Evolutionary conservation across 2,113 vertebrate species (phyloP), one percentile per base, ranked within the genome.

Genomic region (Xenus cinereus): DNA sequence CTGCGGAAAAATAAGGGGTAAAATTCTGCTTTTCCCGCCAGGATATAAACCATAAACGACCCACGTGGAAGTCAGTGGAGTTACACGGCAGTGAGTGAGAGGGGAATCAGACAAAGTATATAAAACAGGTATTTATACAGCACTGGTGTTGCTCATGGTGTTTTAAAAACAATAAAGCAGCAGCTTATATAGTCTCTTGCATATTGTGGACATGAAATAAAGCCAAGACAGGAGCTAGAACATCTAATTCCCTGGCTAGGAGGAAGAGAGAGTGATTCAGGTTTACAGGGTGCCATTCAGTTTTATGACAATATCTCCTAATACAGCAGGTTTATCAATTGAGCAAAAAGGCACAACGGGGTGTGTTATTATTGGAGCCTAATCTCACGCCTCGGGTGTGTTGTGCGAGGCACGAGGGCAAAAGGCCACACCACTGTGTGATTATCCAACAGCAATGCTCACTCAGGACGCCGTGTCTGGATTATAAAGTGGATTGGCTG

Each of bases 211-310:
- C 89, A 84, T 87, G 96, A 97, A 97, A 96, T 97, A 96, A 96
- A 97, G 92, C 90, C 89, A 69, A 81, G 94, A 77, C 17, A 76
- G 87, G 89, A 92, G 94, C 86, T 62, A 62, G 84, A 95, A 89
- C 81, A 97, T 83, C 96, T 91, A 96, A 95, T 97, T 97, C 96
- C 84, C 86, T 14, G 83, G 84, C 91, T 94, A 35, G 86, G 62
- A 39, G 23, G 91, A 95, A 90, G 81, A 93, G 84, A 94, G 91
- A 89, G 96, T 91, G 91, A 95, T 97, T 95, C 95, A 96, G 89
- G 94, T 97, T 97, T 97, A 97, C 96, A 95, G 97, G 90, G 96
- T 91, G 94, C 96, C 97, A 95, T 97, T 97, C 96, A 95, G 96
- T 97, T 97, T 96, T 96, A 97, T 85, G 97, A 95, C 96, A 94